These are phyloP conservation scores for Plutella xylostella DNA, from an alignment of 2,888 invertebrate species.

Conservation along the genomic window DNA sequence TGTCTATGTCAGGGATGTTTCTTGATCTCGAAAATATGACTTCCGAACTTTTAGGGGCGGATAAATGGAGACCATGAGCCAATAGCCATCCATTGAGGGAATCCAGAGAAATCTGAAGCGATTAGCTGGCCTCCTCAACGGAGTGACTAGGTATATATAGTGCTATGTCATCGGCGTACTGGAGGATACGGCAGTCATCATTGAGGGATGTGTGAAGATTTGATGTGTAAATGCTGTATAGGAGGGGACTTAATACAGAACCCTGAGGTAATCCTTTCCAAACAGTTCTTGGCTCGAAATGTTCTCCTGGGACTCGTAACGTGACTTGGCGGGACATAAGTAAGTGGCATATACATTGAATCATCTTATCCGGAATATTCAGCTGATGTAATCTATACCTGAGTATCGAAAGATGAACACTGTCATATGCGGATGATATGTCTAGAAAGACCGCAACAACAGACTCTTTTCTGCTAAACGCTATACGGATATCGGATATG, in stretches of 20 bases:
- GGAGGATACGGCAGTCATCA: slow-evolving; percentile 15
- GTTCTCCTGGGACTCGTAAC: neutral
- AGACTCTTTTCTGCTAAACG: slow-evolving; percentile 14
- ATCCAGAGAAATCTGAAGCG: slow-evolving; percentile 4
- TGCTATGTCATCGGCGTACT: slow-evolving; percentile 22
- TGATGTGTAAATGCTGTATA: slow-evolving; percentile 19
- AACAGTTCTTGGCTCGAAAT: slow-evolving; percentile 3
- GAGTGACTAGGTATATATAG: slow-evolving; percentile 10
- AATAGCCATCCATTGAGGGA: slow-evolving; percentile 6
- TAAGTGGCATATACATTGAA: slow-evolving; percentile 15
- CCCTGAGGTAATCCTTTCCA: slow-evolving; percentile 23
- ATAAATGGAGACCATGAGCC: slow-evolving; percentile 15
- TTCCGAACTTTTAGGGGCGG: slow-evolving; percentile 12
- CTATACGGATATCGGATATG: slow-evolving; percentile 16
- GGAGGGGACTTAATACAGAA: slow-evolving; percentile 18
- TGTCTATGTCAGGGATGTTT: slow-evolving; percentile 6
- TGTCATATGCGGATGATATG: slow-evolving; percentile 22
- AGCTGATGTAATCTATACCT: slow-evolving; percentile 20
- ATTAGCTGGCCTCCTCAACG: neutral
- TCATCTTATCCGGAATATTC: slow-evolving; percentile 18
- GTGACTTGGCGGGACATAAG: slow-evolving; percentile 12
- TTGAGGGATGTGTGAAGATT: slow-evolving; percentile 14
- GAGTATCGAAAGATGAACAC: slow-evolving; percentile 18
- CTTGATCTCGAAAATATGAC: slow-evolving; percentile 16
- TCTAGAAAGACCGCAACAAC: slow-evolving; percentile 22